A percentile compares a stretch with the other conserved stretches of the same genome.
phyloP scores from a whole-genome alignment of 1,140 invertebrate genomes.

The roundworm (Caenorhabditis elegans) region DNA sequence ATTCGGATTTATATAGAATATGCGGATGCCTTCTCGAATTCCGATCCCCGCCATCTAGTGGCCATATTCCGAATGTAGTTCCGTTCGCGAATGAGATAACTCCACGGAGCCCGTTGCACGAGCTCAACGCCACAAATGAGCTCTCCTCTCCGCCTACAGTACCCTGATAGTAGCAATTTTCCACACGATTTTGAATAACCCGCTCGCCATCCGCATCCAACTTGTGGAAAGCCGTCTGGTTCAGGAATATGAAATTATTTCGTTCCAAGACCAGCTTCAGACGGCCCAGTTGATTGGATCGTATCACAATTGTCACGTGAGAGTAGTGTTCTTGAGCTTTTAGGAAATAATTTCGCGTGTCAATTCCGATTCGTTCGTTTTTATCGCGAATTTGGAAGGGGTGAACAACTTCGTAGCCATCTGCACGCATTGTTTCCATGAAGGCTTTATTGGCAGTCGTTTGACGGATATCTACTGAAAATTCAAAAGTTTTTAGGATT shows the following conservation, averaged over 20 bases:
- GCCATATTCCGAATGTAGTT: conserved; percentile 64
- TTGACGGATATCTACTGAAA: conserved; percentile 57
- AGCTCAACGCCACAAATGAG: conserved; percentile 64
- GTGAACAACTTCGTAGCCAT: conserved; percentile 64
- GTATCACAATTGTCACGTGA: conserved; percentile 62
- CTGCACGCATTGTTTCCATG: conserved; percentile 59
- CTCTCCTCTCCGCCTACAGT: conserved; percentile 61
- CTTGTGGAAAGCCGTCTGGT: conserved; percentile 55
- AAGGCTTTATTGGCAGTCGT: conserved; percentile 63
- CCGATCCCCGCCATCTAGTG: conserved; percentile 62
- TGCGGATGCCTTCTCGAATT: conserved; percentile 59
- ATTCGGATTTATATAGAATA: conserved; percentile 57
- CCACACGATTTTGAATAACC: conserved; percentile 50
- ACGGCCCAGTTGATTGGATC: conserved; percentile 43
- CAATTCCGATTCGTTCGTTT: conserved; percentile 65
- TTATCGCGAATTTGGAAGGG: conserved; percentile 66
- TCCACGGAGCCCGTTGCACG: conserved; percentile 62
- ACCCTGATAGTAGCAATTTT: conserved; percentile 65
- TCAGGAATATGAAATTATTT: conserved; percentile 61
- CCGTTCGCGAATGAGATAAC: conserved; percentile 63
- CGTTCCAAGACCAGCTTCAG: conserved; percentile 60
- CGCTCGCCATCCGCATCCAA: conserved; percentile 55
- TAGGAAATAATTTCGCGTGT: conserved; percentile 63
- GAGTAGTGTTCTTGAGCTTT: conserved; percentile 61
- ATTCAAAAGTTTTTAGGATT: conserved; percentile 30